Base-by-base conservation (phyloP, 1,140 invertebrate species). In the Lordiphosa clarofinis region DNA sequence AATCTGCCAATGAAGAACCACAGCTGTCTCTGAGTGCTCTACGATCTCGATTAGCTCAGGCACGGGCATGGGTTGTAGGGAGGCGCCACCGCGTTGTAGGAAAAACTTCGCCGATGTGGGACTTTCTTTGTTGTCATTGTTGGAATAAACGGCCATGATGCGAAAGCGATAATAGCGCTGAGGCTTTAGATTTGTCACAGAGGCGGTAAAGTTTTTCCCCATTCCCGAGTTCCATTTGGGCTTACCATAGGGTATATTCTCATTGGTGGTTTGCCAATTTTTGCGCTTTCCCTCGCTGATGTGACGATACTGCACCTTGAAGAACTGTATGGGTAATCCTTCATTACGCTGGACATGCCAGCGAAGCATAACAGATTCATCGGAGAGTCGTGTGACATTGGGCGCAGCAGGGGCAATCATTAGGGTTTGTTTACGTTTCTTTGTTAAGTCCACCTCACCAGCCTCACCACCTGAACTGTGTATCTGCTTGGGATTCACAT, bases 71-170 rank as follows among this genome's bases (percentile, higher is more conserved):
- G 56, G 93, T 91, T 60, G 89, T 28, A 92, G 90, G 4, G 89
- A 90, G 2, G 90, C 82, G 21, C 92, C 82, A 21, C 92, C 92
- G n/a, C 92, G 91, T 56, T 93, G 93, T 11, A 97, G 89, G 63
- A 93, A 92, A 86, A 97, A 97, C 54, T 92, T 93, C 2, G 90
- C 91, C 0, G 96, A 97, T 56, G 93, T 97, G 0, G 92, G 92
- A 33, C 97, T 96, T 35, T 93, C 90, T 84, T 95, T 95, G 86
- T 98, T 98, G 88, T 98, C 97, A 72, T 98, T 94, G 86, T 99
- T 99, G 0, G 94, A 94, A 86, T 98, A 98, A 0, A 98, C 97
- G 0, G 96, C 97, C 8, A 96, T 94, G 57, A 99, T 95, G 11
- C 97, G 92, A 87, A 98, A 99, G 81, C 95, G 94, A 81, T 92